These are phyloP conservation scores for Porites lobata DNA, from an alignment of 92 coral and sea anemone genomes.

Conservation along the genomic window DNA sequence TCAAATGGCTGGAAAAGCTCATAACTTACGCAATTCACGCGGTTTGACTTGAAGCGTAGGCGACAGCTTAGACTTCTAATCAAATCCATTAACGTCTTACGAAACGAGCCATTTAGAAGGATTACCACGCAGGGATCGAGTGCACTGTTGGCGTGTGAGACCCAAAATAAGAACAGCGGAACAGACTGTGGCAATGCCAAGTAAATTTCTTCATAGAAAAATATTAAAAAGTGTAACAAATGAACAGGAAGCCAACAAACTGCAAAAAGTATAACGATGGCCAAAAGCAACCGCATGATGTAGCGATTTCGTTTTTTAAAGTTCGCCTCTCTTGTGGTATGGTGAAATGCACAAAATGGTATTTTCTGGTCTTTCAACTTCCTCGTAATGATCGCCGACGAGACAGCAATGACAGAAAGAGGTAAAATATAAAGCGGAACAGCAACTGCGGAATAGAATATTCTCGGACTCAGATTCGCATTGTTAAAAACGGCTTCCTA, in stretches of 20 bases:
- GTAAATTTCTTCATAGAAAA: slow-evolving; percentile 38
- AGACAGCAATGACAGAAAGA: slow-evolving; percentile 28
- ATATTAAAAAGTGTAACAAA: slow-evolving; percentile 56
- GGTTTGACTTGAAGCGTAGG: background rate
- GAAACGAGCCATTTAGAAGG: slow-evolving; percentile 57
- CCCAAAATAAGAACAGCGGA: slow-evolving; percentile 49
- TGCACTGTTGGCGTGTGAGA: slow-evolving; percentile 74
- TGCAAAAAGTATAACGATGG: slow-evolving; percentile 50
- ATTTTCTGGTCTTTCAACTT: slow-evolving; percentile 30
- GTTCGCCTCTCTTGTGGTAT: background rate
- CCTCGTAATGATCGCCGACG: slow-evolving; percentile 41
- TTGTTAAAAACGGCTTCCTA: slow-evolving; percentile 52
- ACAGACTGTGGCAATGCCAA: slow-evolving; percentile 38
- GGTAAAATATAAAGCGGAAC: slow-evolving; percentile 59
- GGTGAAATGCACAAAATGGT: background rate
- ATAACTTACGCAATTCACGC: background rate
- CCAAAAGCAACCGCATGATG: slow-evolving; percentile 63
- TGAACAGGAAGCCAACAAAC: slow-evolving; percentile 76
- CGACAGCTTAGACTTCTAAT: background rate
- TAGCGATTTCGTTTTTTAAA: background rate
- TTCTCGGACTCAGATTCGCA: slow-evolving; percentile 37
- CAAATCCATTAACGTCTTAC: slow-evolving; percentile 2
- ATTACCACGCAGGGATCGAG: slow-evolving; percentile 69
- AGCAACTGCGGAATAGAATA: slow-evolving; percentile 43
- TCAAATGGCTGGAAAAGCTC: background rate